Evolutionary conservation across 2,888 invertebrate species (phyloP).

Genomic region (Hydrotaea cyrtoneurina): DNA sequence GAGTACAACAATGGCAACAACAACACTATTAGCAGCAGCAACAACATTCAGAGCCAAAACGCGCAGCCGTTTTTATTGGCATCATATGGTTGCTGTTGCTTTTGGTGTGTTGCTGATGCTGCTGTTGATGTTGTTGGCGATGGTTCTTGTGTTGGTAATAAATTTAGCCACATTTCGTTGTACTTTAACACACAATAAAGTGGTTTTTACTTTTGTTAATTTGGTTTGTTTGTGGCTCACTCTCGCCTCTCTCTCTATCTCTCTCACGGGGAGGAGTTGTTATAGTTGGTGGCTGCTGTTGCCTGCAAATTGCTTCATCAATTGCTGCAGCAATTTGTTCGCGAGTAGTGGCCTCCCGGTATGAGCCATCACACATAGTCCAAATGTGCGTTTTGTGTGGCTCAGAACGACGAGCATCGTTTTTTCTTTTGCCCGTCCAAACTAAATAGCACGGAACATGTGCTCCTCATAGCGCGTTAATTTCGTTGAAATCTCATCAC

Average conservation of each 20-base stretch:
- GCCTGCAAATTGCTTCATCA: constrained; percentile 52
- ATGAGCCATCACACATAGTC: constrained; percentile 1
- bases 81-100: background rate
- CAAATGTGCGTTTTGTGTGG: constrained; percentile 25
- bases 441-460: background rate
- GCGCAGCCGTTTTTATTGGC: background rate
- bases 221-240: background rate
- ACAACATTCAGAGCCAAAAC: background rate
- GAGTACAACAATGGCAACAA: constrained; percentile 27
- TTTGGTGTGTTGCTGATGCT: constrained; percentile 11
- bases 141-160: constrained; percentile 38
- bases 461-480: background rate
- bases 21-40: background rate
- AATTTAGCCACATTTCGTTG: constrained; percentile 58
- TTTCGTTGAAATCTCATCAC: constrained; percentile 45
- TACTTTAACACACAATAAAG: constrained; percentile 46
- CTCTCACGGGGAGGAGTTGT: background rate
- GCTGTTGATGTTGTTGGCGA: background rate
- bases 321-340: constrained; percentile 55
- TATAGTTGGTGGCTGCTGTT: background rate
- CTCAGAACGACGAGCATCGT: background rate
- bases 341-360: constrained; percentile 13
- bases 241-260: too few species aligned
- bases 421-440: background rate
- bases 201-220: constrained; percentile 26